Percentiles rank a stretch among this genome's conserved stretches.
These are phyloP conservation scores for Scarus forsteni DNA, from an alignment of 2,797 vertebrate genomes.

Conservation along the genomic window DNA sequence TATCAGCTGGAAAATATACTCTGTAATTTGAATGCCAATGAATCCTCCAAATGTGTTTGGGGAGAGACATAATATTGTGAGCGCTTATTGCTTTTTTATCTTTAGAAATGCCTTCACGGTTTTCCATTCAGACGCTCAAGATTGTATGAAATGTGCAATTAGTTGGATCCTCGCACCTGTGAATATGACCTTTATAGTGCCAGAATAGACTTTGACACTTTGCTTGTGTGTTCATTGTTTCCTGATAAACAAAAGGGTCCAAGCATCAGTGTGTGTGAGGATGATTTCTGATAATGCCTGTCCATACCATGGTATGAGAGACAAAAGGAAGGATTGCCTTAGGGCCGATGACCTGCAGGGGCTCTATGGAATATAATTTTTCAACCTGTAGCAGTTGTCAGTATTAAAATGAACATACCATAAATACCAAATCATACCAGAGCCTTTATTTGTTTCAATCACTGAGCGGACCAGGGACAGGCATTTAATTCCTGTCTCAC, in stretches of 20 bases:
- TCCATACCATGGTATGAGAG: too few species aligned
- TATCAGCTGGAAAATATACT: conserved; percentile 86
- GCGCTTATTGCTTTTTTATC: conserved; percentile 79
- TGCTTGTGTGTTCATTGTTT: conserved; percentile 68
- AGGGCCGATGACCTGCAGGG: too few species aligned
- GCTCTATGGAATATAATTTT: too few species aligned
- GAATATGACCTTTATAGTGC: conserved; percentile 76
- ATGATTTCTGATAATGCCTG: background rate
- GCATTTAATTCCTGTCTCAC: too few species aligned
- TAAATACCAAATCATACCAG: too few species aligned
- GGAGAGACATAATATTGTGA: conserved; percentile 65
- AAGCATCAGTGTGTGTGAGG: conserved; percentile 42
- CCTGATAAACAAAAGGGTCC: conserved; percentile 59
- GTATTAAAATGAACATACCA: too few species aligned
- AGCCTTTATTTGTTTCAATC: too few species aligned
- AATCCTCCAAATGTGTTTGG: conserved; percentile 74
- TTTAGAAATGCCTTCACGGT: conserved; percentile 71
- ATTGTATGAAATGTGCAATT: conserved; percentile 79
- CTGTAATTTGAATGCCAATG: conserved; percentile 83
- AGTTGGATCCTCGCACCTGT: conserved; percentile 66
- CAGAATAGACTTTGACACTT: conserved; percentile 64
- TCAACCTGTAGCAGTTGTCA: too few species aligned
- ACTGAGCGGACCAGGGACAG: too few species aligned
- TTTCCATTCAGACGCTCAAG: conserved; percentile 70
- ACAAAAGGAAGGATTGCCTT: too few species aligned